phyloP scores from a whole-genome alignment of 23 tunicate genomes.

The Trididemnum clinides region DNA sequence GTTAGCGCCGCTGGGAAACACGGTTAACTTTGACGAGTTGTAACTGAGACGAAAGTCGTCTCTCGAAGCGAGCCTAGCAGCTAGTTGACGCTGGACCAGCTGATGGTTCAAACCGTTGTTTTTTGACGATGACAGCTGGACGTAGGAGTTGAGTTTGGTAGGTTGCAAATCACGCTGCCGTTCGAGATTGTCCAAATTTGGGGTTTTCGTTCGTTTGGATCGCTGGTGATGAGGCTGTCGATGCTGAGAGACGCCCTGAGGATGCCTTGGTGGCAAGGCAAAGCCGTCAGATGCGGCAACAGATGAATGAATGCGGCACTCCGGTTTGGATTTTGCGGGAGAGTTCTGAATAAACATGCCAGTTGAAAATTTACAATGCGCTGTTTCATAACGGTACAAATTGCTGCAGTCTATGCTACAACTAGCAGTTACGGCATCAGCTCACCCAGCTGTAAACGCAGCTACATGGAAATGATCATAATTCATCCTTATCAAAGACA shows the following conservation, averaged over 20 bases:
- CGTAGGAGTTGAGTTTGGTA: slow-evolving; percentile 92
- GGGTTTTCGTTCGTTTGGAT: slow-evolving; percentile 72
- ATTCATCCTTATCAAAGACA: too few relatives aligned
- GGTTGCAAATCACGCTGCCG: slow-evolving; percentile 78
- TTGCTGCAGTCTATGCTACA: too few relatives aligned
- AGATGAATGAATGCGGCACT: background rate
- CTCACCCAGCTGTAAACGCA: too few relatives aligned
- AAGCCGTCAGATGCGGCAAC: too few relatives aligned
- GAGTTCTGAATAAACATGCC: too few relatives aligned
- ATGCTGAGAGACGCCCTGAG: background rate
- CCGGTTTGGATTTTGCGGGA: slow-evolving; percentile 8
- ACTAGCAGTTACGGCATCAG: too few relatives aligned
- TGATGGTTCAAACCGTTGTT: too few relatives aligned
- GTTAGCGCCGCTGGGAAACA: background rate
- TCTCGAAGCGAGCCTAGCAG: background rate
- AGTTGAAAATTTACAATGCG: too few relatives aligned
- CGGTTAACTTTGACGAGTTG: background rate
- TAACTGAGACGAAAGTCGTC: background rate
- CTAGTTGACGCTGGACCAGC: too few relatives aligned
- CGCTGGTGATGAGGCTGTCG: background rate
- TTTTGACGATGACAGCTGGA: slow-evolving; percentile 65
- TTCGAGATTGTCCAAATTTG: slow-evolving; percentile 71
- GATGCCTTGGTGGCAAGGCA: too few relatives aligned
- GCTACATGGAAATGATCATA: too few relatives aligned
- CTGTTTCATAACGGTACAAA: too few relatives aligned